Base-by-base conservation (phyloP, 37 sponge, comb jelly and placozoan species). In the Tethya wilhelma region DNA sequence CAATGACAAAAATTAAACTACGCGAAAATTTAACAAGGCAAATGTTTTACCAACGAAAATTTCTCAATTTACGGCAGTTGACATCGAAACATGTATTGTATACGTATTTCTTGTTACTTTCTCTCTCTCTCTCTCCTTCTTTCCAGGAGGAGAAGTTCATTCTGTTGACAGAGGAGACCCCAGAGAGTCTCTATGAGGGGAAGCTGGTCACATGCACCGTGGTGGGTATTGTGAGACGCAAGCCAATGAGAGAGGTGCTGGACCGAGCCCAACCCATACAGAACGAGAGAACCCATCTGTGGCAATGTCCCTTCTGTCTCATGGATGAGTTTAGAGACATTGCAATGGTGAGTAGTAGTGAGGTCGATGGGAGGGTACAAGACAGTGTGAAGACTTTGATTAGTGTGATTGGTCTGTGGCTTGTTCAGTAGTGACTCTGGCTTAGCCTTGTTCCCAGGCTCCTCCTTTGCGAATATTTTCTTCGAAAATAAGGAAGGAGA, bases 261-360 rank as follows among this genome's bases (percentile, higher is more conserved):
- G 92, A 93, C 40, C 57, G 84, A 33, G 95, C 90, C 63, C 88
- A 83, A 23, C 96, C 96, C 25, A 75, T 83, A 14, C 69, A 92
- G 56, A 77, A 88, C 38, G 86, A 91, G 56, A 71, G 70, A 36
- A 90, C 89, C 14, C 79, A 78, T 20, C 83, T 82, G 69, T 96
- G 92, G 94, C 80, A 86, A 74, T 98, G 99, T 67, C 99, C 99
- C 26, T 94, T 96, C 74, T 98, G 99, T 46, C 67, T 95, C 70
- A 63, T 59, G 45, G 80, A 66, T 39, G 75, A 89, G 49, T 97
- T 97, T 74, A 39, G 79, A 0, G 97, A 97, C 39, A 56, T 91
- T 23, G 34, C 5, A 22, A 12, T 49, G 73, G 73, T 45, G 4
- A 66, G 34, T 4, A 80, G 64, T 5, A 37, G 66, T 4, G 37